Conservation (phyloP, 2,113 vertebrate species). For the Pseudorasbora parva region DNA sequence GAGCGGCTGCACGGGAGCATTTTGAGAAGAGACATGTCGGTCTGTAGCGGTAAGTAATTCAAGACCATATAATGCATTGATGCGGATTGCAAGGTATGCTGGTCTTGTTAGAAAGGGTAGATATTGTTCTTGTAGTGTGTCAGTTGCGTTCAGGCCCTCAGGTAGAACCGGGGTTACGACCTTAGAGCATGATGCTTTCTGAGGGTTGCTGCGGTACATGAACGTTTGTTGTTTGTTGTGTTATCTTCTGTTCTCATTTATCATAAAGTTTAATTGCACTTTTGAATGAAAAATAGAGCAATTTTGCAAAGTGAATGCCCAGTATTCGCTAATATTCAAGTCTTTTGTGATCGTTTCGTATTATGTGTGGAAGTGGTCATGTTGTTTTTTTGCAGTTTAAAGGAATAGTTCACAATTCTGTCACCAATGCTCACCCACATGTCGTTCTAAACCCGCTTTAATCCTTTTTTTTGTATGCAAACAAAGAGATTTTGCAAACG, state of each 20-base stretch:
- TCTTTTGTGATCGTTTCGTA: too few species aligned
- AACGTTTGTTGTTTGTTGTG: not conserved
- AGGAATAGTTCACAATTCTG: not conserved
- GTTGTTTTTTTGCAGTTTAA: not conserved
- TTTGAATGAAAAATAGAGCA: not conserved
- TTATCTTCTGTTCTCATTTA: not conserved
- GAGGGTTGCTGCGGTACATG: not conserved
- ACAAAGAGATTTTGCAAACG: too few species aligned
- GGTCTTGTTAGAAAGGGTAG: not conserved
- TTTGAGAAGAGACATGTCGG: constrained; percentile 46
- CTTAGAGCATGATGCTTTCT: constrained; percentile 11
- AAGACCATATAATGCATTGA: not conserved
- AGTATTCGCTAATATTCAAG: not conserved
- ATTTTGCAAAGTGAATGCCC: not conserved
- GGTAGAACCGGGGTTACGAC: constrained; percentile 38
- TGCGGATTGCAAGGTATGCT: constrained; percentile 3
- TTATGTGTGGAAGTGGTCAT: too few species aligned
- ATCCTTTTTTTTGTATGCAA: too few species aligned
- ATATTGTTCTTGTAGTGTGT: constrained; percentile 9
- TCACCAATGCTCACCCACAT: not conserved
- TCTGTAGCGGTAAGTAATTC: constrained; percentile 65
- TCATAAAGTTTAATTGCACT: not conserved
- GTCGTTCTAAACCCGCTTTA: not conserved
- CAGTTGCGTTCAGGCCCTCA: constrained; percentile 33
- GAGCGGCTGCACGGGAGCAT: constrained; percentile 8